Conservation (phyloP, 1,140 invertebrate species). For the Leguminivora glycinivorella region DNA sequence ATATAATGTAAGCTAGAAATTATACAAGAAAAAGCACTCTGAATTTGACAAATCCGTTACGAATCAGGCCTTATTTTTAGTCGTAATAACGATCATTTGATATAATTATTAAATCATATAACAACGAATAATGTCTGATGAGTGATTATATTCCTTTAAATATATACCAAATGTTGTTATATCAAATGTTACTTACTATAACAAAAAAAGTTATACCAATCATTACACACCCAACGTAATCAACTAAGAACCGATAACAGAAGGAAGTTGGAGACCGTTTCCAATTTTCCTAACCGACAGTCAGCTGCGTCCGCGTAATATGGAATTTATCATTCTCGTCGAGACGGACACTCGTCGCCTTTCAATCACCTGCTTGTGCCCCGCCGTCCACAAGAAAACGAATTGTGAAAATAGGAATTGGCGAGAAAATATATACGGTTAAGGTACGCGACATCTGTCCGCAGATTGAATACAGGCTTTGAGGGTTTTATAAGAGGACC, state of each 20-base stretch:
- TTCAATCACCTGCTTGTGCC: conserved; percentile 54
- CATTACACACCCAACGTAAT: conserved; percentile 37
- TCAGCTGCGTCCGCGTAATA: conserved; percentile 53
- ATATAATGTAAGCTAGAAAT: too few relatives aligned
- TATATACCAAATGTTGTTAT: too few relatives aligned
- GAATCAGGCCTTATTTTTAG: too few relatives aligned
- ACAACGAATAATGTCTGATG: too few relatives aligned
- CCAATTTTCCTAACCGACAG: conserved; percentile 62
- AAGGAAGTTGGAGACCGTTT: conserved; percentile 43
- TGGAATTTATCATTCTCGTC: conserved; percentile 57
- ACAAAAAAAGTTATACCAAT: too few relatives aligned
- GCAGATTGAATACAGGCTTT: conserved; percentile 36
- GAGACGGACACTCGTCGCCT: conserved; percentile 51
- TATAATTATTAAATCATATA: too few relatives aligned
- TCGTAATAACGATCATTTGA: too few relatives aligned
- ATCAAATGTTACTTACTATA: too few relatives aligned
- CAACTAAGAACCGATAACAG: conserved; percentile 35
- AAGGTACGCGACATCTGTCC: conserved; percentile 34
- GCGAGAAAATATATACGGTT: conserved; percentile 40
- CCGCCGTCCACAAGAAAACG: conserved; percentile 42
- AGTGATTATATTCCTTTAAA: too few relatives aligned
- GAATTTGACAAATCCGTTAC: too few relatives aligned
- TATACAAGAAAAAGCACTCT: too few relatives aligned
- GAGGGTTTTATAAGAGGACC: conserved; percentile 39
- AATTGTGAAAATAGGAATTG: conserved; percentile 42